These are phyloP conservation scores for Aspiorhynchus laticeps DNA, from an alignment of 2,113 vertebrate species.

Conservation along the genomic window DNA sequence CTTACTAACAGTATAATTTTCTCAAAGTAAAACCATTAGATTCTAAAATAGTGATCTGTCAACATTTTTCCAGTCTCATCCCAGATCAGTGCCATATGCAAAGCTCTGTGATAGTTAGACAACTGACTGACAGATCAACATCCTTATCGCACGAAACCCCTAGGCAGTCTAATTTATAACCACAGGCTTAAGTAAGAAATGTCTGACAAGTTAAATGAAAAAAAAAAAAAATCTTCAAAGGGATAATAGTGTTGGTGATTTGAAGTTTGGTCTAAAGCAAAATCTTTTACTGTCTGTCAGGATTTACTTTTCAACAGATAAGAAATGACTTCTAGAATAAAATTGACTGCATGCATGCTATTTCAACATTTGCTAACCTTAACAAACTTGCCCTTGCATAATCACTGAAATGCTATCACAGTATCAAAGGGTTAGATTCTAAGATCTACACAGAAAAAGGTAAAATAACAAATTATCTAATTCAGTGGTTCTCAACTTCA, in stretches of 20 bases:
- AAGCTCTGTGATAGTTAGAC: background rate
- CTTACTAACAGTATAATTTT: background rate
- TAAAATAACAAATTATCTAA: background rate
- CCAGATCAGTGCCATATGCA: background rate
- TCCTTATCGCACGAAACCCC: background rate
- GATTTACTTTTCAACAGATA: background rate
- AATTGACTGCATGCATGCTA: background rate
- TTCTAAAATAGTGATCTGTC: background rate
- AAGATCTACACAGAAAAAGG: background rate
- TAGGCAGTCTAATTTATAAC: background rate
- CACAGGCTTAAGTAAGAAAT: background rate
- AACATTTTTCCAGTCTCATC: background rate
- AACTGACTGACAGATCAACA: background rate
- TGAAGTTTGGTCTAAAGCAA: background rate
- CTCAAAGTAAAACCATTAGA: background rate
- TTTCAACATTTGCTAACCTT: background rate
- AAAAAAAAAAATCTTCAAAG: background rate
- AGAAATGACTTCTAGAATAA: background rate
- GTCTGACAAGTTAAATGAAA: background rate
- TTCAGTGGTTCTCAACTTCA: background rate
- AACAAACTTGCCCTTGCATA: background rate
- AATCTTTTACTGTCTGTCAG: conserved; percentile 4
- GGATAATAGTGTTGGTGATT: background rate
- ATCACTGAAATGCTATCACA: background rate
- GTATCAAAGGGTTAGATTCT: background rate